Evolutionary conservation across 2,888 invertebrate species (phyloP), one percentile per base, ranked within the genome.

Genomic region (Helleia helle): DNA sequence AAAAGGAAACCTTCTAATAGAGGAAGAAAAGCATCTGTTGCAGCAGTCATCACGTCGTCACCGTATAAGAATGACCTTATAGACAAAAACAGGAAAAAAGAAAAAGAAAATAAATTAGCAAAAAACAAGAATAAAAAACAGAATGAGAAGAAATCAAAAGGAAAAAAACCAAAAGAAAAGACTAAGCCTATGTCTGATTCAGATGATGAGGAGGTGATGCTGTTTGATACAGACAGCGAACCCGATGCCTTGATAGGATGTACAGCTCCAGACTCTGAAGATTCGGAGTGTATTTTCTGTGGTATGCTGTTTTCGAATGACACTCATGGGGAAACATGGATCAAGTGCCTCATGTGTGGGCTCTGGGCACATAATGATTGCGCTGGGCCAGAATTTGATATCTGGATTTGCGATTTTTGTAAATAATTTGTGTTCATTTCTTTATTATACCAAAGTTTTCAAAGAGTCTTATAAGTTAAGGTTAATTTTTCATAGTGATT

Each of bases 361-460:
- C 44, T 46, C 31, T 47, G 47, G 43, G 46, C 47, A 50, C 43
- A 43, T 46, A 41, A 43, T 43, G 47, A 48, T 43, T 50, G 49
- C 29, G 46, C 42, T 43, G 46, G 48, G 9, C 46, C 47, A 47
- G 47, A 50, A 27, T 45, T 40, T 43, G 47, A 47, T 13, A 36
- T 38, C 14, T 44, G 47, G 44, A 44, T 47, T 38, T 43, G 36
- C 24, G 40, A 44, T 41, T 48, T 38, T 42, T 42, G 38, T 11
- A 14, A 22, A 22, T 30, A n/a, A n/a, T 38, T 27, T 27, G 3
- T 38, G 38, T 26, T 38, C 2, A 9, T 38, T 38, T 12, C 15
- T 14, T 14, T 14, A 27, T 27, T 38, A 38, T 27, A 27, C 15
- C 38, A 26, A 15, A 25, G n/a, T 38, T 38, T 38, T 4, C 14